These are phyloP conservation scores for Metopolophium dirhodum DNA, from an alignment of 1,140 invertebrate species.

Conservation along the genomic window DNA sequence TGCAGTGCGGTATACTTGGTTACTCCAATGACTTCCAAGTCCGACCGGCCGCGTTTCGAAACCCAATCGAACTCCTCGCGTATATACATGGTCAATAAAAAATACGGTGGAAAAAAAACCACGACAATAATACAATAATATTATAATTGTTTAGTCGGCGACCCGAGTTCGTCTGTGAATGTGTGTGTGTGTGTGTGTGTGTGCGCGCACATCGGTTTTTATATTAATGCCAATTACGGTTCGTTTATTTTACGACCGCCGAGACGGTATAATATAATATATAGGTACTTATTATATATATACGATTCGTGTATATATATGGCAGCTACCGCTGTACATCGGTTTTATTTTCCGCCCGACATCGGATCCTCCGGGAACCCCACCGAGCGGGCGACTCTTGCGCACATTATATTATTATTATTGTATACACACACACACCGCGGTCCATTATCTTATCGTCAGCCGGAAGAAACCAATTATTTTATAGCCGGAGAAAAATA, in stretches of 20 bases:
- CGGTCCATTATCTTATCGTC: not conserved
- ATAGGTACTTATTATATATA: not conserved
- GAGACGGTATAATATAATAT: not conserved
- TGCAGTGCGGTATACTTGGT: too few relatives aligned
- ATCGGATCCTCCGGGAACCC: not conserved
- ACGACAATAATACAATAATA: not conserved
- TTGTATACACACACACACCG: not conserved
- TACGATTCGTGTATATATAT: not conserved
- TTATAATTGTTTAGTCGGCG: not conserved
- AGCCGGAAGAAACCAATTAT: slow-evolving; percentile 13
- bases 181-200: too few relatives aligned
- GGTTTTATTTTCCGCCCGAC: not conserved
- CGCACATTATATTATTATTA: not conserved
- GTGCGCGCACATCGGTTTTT: not conserved
- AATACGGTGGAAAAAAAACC: not conserved
- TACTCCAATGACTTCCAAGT: too few relatives aligned
- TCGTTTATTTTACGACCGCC: slow-evolving; percentile 47
- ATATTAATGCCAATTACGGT: slow-evolving; percentile 47
- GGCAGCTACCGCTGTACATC: not conserved
- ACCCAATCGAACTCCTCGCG: not conserved
- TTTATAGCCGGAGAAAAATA: not conserved
- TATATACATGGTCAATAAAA: not conserved
- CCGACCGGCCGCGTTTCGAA: too few relatives aligned
- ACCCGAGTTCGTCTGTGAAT: not conserved
- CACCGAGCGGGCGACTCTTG: not conserved